Conservation (phyloP, 2,797 vertebrate genomes). For the Tympanoctomys barrerae region DNA sequence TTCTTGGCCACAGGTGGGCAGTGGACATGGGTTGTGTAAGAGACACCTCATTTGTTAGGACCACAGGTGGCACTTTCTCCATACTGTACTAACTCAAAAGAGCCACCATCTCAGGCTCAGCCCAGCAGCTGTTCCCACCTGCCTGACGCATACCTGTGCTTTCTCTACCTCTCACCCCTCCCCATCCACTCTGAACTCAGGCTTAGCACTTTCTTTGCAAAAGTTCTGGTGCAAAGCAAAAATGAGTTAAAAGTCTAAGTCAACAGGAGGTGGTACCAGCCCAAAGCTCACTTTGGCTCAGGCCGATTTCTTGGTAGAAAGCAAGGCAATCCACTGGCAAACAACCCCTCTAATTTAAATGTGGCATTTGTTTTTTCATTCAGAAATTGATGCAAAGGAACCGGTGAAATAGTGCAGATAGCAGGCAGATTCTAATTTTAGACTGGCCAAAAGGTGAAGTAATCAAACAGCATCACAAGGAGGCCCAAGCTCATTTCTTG, state of each 20-base stretch:
- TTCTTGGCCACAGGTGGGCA: not conserved
- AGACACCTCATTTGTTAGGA: not conserved
- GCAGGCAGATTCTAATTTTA: not conserved
- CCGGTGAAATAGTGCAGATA: not conserved
- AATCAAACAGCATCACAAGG: not conserved
- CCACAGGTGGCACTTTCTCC: not conserved
- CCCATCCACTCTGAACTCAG: not conserved
- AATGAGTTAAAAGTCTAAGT: not conserved
- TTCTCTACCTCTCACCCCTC: slow-evolving; percentile 4
- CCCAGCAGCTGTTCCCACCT: slow-evolving; percentile 30
- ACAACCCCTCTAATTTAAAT: slow-evolving; percentile 35
- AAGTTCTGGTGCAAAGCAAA: slow-evolving; percentile 31
- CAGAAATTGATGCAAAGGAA: slow-evolving; percentile 51
- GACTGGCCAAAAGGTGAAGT: not conserved
- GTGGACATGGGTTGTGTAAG: not conserved
- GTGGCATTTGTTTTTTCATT: slow-evolving; percentile 54
- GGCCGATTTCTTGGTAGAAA: slow-evolving; percentile 25
- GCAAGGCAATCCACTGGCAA: slow-evolving; percentile 37
- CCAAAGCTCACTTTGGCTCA: not conserved
- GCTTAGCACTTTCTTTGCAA: slow-evolving; percentile 12
- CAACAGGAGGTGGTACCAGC: not conserved
- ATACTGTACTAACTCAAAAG: slow-evolving; percentile 45
- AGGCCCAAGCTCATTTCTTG: not conserved
- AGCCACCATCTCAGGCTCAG: not conserved
- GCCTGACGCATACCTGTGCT: slow-evolving; percentile 20